Conservation (phyloP, 2,113 vertebrate genomes). For the Pterocles gutturalis region DNA sequence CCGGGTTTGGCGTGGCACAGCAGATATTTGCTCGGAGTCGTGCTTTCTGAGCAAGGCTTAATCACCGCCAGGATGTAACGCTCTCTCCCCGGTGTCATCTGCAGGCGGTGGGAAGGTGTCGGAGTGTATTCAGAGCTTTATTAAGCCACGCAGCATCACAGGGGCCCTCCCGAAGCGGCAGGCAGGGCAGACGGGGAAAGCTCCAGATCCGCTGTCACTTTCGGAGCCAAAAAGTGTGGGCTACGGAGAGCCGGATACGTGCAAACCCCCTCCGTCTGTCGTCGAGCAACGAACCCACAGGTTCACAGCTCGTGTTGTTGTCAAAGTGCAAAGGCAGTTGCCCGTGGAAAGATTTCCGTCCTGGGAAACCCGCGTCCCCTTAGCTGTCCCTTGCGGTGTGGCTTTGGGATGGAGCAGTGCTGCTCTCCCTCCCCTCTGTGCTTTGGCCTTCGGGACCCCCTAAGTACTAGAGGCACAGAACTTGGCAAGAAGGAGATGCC, state of each 20-base stretch:
- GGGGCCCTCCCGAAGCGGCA: not conserved
- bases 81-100: not conserved
- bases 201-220: not conserved
- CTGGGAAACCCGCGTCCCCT: not conserved
- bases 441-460: fast-evolving
- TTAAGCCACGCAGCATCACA: not conserved
- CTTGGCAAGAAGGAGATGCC: not conserved
- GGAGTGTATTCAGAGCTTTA: not conserved
- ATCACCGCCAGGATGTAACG: not conserved
- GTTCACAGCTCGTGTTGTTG: not conserved
- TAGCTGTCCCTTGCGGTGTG: not conserved
- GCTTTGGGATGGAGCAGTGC: fast-evolving
- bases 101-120: slow-evolving; percentile 6
- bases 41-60: not conserved
- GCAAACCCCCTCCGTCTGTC: not conserved
- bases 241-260: fast-evolving
- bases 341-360: not conserved
- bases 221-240: fast-evolving
- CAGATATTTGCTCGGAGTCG: not conserved
- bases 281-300: fast-evolving
- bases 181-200: not conserved
- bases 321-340: not conserved
- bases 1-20: too few relatives aligned
- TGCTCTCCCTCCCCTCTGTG: not conserved
- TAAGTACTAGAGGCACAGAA: not conserved